Conservation (phyloP, 1,140 invertebrate species). For the Sminthurides bifidus region DNA sequence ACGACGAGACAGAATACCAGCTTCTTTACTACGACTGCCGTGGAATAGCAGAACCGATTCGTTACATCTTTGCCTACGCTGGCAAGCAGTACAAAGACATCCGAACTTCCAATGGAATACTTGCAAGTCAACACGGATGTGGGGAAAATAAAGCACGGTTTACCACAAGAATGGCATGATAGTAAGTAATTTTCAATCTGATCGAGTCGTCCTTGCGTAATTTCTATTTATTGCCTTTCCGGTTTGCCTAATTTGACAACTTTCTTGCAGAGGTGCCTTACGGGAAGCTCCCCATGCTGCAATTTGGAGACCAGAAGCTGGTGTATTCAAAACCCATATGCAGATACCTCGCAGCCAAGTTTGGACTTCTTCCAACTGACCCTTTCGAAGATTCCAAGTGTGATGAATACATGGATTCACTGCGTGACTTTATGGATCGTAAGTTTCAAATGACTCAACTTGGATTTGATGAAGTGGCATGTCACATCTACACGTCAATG, state of each 20-base stretch:
- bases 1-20: conserved; percentile 35
- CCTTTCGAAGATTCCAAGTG: conserved; percentile 9
- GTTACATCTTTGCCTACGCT: conserved; percentile 46
- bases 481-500: neutral
- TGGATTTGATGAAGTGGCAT: neutral
- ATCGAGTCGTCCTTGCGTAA: neutral
- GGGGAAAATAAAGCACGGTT: neutral
- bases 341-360: conserved; percentile 2
- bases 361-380: neutral
- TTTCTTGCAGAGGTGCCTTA: neutral
- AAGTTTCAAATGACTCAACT: neutral
- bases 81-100: conserved; percentile 48
- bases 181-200: neutral
- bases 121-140: neutral
- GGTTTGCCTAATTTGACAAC: neutral
- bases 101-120: conserved; percentile 32
- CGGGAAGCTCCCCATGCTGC: neutral
- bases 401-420: conserved; percentile 3
- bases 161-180: conserved; percentile 6
- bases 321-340: neutral
- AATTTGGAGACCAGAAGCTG: neutral
- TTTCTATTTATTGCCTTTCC: neutral
- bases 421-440: conserved; percentile 5
- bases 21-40: conserved; percentile 48
- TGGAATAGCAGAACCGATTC: conserved; percentile 48